Evolutionary conservation across 2,797 vertebrate species (phyloP).

Genomic region (Amblyopsis hoosieri): DNA sequence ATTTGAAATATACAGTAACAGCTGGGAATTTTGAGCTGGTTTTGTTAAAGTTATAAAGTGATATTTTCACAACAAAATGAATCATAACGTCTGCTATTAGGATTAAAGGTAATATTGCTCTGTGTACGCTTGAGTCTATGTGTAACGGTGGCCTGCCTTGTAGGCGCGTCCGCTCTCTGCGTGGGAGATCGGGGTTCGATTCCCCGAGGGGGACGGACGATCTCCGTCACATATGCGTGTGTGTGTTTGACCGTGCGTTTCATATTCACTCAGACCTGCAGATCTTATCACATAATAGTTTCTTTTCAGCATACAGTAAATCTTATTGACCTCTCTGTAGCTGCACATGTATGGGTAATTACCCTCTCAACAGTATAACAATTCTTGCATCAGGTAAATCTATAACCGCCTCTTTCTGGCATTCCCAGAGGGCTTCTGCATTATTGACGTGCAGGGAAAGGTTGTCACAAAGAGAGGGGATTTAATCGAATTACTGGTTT

Average conservation of each 20-base stretch:
- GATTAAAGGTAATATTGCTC: background rate
- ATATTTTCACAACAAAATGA: background rate
- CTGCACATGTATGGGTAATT: slow-evolving; percentile 22
- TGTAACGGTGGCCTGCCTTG: no score
- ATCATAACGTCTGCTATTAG: background rate
- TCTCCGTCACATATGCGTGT: background rate
- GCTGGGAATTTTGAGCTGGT: background rate
- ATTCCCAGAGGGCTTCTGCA: slow-evolving; percentile 42
- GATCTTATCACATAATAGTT: slow-evolving; percentile 44
- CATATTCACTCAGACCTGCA: slow-evolving; percentile 13
- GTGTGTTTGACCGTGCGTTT: background rate
- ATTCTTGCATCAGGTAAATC: slow-evolving; percentile 49
- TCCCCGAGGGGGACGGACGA: no score
- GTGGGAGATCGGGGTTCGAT: no score
- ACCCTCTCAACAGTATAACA: slow-evolving; percentile 25
- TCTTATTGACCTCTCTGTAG: slow-evolving; percentile 33
- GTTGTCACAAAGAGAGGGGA: slow-evolving; percentile 26
- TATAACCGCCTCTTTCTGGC: slow-evolving; percentile 14
- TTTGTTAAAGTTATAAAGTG: background rate
- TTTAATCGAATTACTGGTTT: slow-evolving; percentile 27
- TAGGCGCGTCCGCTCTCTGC: no score
- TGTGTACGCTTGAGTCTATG: background rate
- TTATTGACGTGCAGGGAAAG: slow-evolving; percentile 46
- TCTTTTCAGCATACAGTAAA: slow-evolving; percentile 39
- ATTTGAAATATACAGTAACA: no score